Conservation (phyloP, 2,113 vertebrate genomes). For the Maccullochella peelii region DNA sequence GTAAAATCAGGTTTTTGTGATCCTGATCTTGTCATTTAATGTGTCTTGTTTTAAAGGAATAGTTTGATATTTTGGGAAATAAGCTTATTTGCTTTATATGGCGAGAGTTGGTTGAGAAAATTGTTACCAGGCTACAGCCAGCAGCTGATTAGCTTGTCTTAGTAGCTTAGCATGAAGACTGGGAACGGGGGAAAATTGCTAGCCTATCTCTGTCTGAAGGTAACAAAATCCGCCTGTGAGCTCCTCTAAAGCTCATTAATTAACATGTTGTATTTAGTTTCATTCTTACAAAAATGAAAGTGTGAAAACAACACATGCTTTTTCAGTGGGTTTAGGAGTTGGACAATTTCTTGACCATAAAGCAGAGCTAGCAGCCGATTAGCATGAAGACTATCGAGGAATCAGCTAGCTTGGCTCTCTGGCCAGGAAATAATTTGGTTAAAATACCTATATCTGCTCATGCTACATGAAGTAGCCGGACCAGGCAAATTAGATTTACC, state of each 20-base stretch:
- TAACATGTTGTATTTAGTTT: neutral
- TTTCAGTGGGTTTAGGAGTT: neutral
- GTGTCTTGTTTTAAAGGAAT: neutral
- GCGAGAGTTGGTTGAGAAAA: neutral
- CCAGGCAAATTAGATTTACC: neutral
- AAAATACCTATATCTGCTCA: neutral
- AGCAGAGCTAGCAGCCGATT: neutral
- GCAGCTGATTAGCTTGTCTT: neutral
- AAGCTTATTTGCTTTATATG: neutral
- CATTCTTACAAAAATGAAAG: neutral
- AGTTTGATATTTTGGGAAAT: neutral
- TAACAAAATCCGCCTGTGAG: neutral
- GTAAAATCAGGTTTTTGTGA: neutral
- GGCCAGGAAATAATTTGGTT: neutral
- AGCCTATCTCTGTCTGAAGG: neutral
- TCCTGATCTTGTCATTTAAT: neutral
- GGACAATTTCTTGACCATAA: neutral
- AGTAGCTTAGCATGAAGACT: neutral
- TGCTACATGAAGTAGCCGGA: neutral
- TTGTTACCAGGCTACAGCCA: neutral
- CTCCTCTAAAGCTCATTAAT: neutral
- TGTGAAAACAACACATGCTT: neutral
- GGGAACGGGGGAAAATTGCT: neutral
- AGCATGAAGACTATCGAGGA: neutral
- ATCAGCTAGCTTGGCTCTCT: neutral